Percentiles rank a stretch among this genome's conserved stretches.
phyloP scores from a whole-genome alignment of 2,797 vertebrate genomes.

The Otolemur crassicaudatus region DNA sequence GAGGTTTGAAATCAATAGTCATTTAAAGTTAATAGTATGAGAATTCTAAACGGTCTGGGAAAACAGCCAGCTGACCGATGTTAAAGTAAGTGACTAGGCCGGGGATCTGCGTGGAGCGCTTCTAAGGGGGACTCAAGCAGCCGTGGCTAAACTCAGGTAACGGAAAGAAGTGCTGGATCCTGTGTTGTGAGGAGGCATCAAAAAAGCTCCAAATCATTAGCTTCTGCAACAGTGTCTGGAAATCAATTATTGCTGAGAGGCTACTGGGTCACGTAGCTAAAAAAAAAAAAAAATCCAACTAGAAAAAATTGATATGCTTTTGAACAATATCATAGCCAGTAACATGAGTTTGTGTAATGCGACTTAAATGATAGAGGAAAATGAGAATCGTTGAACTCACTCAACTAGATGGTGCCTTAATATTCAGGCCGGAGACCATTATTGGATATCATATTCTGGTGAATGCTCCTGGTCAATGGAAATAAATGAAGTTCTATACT shows the following conservation, averaged over 20 bases:
- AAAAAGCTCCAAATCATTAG: slow-evolving; percentile 6
- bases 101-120: neutral
- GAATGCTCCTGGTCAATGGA: neutral
- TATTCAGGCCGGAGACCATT: neutral
- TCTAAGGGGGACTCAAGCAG: slow-evolving; percentile 37
- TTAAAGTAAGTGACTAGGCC: slow-evolving; percentile 34
- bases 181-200: neutral
- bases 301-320: neutral
- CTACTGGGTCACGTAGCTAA: neutral
- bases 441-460: slow-evolving; percentile 43
- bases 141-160: neutral
- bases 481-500: neutral
- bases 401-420: neutral
- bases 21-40: slow-evolving; percentile 69
- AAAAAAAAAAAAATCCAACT: neutral
- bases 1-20: slow-evolving; percentile 70
- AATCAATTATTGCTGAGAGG: neutral
- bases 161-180: neutral
- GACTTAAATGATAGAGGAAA: neutral
- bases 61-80: slow-evolving; percentile 58
- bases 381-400: neutral
- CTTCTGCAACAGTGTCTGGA: neutral
- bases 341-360: neutral
- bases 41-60: slow-evolving; percentile 59
- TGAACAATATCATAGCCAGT: neutral